Evolutionary conservation across 2,797 vertebrate species (phyloP).

Genomic region (Anguilla megastoma): DNA sequence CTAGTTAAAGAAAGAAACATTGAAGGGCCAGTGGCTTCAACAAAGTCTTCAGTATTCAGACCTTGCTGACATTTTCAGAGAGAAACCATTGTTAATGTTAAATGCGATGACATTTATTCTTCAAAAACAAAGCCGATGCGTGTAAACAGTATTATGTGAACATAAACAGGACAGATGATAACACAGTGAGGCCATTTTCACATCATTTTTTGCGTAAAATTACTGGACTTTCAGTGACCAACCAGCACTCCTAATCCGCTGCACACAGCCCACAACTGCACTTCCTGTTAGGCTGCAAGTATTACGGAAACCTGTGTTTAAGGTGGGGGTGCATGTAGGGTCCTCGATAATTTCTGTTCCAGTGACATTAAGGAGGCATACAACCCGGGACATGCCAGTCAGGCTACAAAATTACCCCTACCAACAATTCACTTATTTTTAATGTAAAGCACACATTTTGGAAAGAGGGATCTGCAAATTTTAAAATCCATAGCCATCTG

Average conservation of each 20-base stretch:
- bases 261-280: background rate
- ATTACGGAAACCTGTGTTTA: background rate
- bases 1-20: background rate
- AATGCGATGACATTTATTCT: background rate
- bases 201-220: background rate
- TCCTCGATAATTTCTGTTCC: background rate
- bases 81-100: background rate
- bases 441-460: background rate
- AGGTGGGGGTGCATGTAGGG: background rate
- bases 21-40: background rate
- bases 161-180: background rate
- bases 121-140: background rate
- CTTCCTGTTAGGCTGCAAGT: background rate
- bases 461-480: background rate
- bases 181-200: background rate
- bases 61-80: background rate
- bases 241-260: background rate
- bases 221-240: background rate
- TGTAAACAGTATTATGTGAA: background rate
- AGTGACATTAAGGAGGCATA: background rate
- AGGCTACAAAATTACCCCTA: background rate
- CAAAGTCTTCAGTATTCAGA: background rate
- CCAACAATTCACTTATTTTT: background rate
- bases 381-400: background rate
- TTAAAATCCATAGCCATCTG: background rate